These are phyloP conservation scores for Peromyscus maniculatus DNA, from an alignment of 2,113 vertebrate species.

Conservation along the genomic window DNA sequence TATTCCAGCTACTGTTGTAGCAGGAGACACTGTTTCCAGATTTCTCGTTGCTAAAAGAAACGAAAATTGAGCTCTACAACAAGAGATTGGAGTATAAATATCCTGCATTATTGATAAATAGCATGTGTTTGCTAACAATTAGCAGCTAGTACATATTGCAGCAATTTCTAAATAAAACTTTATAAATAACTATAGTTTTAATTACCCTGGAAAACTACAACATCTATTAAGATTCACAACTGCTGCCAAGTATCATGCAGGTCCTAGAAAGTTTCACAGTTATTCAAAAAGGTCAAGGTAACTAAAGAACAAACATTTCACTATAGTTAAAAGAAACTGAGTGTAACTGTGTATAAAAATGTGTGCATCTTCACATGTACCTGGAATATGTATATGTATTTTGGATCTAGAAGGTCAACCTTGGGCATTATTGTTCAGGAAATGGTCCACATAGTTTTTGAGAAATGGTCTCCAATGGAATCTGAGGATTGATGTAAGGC, in stretches of 20 bases:
- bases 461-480: neutral
- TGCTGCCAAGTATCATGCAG: neutral
- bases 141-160: slow-evolving; percentile 35
- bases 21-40: neutral
- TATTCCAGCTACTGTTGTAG: neutral
- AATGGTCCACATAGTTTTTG: neutral
- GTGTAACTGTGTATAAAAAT: neutral
- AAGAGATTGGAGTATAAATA: slow-evolving; percentile 42
- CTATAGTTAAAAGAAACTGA: neutral
- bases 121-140: slow-evolving; percentile 64
- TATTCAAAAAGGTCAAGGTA: neutral
- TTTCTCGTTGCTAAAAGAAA: no score
- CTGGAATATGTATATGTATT: neutral
- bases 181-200: slow-evolving; percentile 67
- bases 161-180: slow-evolving; percentile 63
- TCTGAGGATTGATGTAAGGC: neutral
- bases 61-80: neutral
- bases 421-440: neutral
- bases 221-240: slow-evolving; percentile 30
- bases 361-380: neutral
- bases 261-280: neutral
- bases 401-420: neutral
- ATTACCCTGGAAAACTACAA: slow-evolving; percentile 56
- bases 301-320: neutral
- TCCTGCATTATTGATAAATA: slow-evolving; percentile 56